Percentiles rank a stretch among this genome's conserved stretches.
These are phyloP conservation scores for Cephus pulcher DNA, from an alignment of 2,888 invertebrate species.

Conservation along the genomic window DNA sequence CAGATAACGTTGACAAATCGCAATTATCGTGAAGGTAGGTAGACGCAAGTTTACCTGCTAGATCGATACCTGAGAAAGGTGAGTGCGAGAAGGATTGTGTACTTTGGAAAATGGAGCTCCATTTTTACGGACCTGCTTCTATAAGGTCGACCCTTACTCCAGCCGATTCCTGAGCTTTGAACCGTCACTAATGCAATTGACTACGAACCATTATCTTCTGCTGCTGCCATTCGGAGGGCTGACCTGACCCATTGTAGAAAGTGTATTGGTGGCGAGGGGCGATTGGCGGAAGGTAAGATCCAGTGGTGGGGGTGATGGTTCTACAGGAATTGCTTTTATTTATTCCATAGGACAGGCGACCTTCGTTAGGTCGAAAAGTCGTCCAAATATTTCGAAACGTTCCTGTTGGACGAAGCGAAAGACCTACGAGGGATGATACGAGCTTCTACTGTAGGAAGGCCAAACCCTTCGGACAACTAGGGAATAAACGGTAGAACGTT, in stretches of 20 bases:
- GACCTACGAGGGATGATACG: background rate
- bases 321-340: background rate
- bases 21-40: background rate
- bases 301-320: background rate
- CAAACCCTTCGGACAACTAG: background rate
- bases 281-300: background rate
- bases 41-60: background rate
- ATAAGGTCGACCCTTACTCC: background rate
- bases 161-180: background rate
- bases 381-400: background rate
- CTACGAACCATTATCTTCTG: background rate
- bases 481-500: background rate
- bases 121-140: background rate
- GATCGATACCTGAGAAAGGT: background rate
- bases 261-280: background rate
- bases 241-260: background rate
- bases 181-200: conserved; percentile 4
- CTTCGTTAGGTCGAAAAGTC: background rate
- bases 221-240: background rate
- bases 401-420: background rate
- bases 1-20: background rate
- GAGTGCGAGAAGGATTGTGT: background rate
- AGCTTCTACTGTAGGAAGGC: background rate
- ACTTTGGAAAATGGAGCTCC: background rate
- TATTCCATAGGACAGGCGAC: background rate